A percentile compares a stretch with the other conserved stretches of the same genome.
These are phyloP conservation scores for Epirrita christyi DNA, from an alignment of 2,888 invertebrate genomes.

Conservation along the genomic window DNA sequence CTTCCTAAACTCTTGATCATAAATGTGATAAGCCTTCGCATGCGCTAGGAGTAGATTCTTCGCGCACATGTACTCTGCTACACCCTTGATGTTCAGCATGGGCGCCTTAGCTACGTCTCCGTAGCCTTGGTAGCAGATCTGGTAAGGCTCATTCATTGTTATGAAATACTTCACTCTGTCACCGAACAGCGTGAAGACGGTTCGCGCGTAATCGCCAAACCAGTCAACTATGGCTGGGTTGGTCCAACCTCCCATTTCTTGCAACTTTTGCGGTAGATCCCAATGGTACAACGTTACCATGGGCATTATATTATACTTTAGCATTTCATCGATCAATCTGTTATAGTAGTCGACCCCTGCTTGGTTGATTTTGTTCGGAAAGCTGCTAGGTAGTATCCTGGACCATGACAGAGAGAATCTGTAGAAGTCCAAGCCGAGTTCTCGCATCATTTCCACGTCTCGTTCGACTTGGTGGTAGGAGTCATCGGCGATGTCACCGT, in stretches of 20 bases:
- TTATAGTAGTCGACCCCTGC: slow-evolving; percentile 86
- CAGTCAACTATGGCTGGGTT: slow-evolving; percentile 68
- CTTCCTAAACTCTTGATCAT: slow-evolving; percentile 58
- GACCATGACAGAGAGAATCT: slow-evolving; percentile 86
- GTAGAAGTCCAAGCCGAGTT: slow-evolving; percentile 73
- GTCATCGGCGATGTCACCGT: slow-evolving; percentile 84
- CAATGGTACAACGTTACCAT: slow-evolving; percentile 81
- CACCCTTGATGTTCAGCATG: slow-evolving; percentile 60
- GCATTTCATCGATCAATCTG: slow-evolving; percentile 83
- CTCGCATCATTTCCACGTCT: slow-evolving; percentile 68
- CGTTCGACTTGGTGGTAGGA: slow-evolving; percentile 84
- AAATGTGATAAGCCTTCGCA: slow-evolving; percentile 67
- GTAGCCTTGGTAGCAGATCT: slow-evolving; percentile 68
- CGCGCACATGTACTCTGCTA: slow-evolving; percentile 76
- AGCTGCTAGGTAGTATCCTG: slow-evolving; percentile 84
- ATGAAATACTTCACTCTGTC: slow-evolving; percentile 81
- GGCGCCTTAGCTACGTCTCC: slow-evolving; percentile 54
- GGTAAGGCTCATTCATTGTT: slow-evolving; percentile 82
- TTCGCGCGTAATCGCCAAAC: slow-evolving; percentile 70
- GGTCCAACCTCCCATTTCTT: slow-evolving; percentile 79
- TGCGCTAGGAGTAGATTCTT: slow-evolving; percentile 82
- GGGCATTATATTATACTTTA: slow-evolving; percentile 85
- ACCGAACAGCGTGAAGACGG: slow-evolving; percentile 67
- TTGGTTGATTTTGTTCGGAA: slow-evolving; percentile 73
- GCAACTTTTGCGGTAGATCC: slow-evolving; percentile 77